Base-by-base conservation (phyloP, 2,797 vertebrate genomes). In the Calcarius lapponicus region DNA sequence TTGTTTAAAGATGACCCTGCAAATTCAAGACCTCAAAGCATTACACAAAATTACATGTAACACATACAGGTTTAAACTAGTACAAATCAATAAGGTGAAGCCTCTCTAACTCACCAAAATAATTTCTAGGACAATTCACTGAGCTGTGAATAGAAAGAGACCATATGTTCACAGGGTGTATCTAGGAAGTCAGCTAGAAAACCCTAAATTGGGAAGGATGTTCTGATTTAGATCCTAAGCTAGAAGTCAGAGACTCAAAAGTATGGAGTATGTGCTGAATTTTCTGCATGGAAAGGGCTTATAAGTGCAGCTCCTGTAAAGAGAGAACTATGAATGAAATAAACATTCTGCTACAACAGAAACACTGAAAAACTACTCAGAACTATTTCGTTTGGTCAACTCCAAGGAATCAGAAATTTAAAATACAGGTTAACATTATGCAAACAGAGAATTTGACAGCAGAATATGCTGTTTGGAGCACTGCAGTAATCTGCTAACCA, bases 61-160 rank as follows among this genome's bases (percentile, higher is more conserved):
- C 26, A 32, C 40, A 67, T 12, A 18, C 2, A 32, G 47, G 22
- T 34, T 36, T 38, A 82, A 76, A 74, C 65, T 29, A 79, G 36
- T 31, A 69, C 50, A 69, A 71, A 57, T 36, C 45, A 17, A 10
- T 71, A 50, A 50, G 56, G 53, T 78, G 65, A 70, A 87, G n/a
- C 26, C 45, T 83, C 51, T 82, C 64, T 64, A 91, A 76, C 21
- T 76, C 64, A 85, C 54, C 19, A 94, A 88, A 84, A 72, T 56
- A 66, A 88, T 69, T 85, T 91, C 60, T 82, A 92, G 85, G n/a
- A 92, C 74, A 89, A 80, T 48, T 94, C 70, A 78, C 79, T 76
- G 69, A 50, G 71, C n/a, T 57, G 29, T 38, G 53, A 84, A 92
- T 45, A 91, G 85, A 67, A 85, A 15, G n/a, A 87, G 28, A 79